Evolutionary conservation across 2,888 invertebrate genomes (phyloP).

Genomic region (Metacarcinus magister): DNA sequence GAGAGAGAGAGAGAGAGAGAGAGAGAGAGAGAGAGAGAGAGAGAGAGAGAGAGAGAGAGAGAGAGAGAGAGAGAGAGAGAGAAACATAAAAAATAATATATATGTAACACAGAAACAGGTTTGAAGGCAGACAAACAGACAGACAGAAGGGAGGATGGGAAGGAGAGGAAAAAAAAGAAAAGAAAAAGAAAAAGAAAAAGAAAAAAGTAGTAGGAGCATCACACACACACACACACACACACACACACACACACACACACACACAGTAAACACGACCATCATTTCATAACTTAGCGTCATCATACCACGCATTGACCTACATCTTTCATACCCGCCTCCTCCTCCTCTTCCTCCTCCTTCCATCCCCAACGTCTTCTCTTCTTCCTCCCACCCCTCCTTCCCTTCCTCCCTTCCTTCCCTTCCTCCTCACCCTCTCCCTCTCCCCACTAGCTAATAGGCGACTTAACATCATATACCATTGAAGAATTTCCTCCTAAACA

Average conservation of each 20-base stretch:
- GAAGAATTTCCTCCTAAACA: no score
- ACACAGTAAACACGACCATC: not conserved
- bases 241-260: conserved; percentile 6
- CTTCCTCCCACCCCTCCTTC: not conserved
- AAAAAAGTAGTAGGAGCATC: not conserved
- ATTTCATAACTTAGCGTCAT: not conserved
- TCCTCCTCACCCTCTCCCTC: not conserved
- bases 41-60: not conserved
- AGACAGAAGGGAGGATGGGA: not conserved
- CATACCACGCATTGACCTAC: not conserved
- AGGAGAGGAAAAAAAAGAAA: not conserved
- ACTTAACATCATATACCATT: no score
- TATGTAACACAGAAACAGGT: no score
- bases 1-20: no score
- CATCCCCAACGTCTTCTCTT: not conserved
- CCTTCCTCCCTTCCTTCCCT: not conserved
- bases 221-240: conserved; percentile 45
- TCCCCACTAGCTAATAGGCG: not conserved
- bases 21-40: not conserved
- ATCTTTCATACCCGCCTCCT: not conserved
- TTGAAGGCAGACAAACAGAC: not conserved
- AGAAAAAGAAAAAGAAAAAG: conserved; percentile 14
- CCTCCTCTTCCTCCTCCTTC: not conserved
- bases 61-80: not conserved
- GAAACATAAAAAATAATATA: not conserved